A percentile compares a stretch with the other conserved stretches of the same genome.
Conservation (phyloP, 2,888 invertebrate genomes). For the Eilema sororculum region DNA sequence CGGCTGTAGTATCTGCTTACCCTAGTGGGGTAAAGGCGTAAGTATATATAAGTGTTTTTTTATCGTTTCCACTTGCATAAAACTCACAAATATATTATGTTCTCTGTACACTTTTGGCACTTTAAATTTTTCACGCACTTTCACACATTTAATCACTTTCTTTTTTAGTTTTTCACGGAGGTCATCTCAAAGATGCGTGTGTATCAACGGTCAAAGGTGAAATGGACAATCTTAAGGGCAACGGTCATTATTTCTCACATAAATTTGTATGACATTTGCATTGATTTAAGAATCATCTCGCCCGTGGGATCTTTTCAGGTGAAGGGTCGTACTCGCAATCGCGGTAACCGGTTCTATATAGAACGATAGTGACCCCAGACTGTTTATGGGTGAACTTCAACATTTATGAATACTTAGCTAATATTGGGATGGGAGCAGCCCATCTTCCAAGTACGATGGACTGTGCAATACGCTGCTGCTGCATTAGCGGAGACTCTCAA, state of each 20-base stretch:
- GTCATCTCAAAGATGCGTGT: not conserved
- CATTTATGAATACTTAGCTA: too few relatives aligned
- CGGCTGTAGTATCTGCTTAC: too few relatives aligned
- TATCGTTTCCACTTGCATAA: not conserved
- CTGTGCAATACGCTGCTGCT: too few relatives aligned
- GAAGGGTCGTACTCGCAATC: conserved; percentile 48
- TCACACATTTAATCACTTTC: not conserved
- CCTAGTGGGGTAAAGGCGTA: too few relatives aligned
- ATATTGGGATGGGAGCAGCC: too few relatives aligned
- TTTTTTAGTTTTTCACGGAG: not conserved
- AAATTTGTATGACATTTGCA: conserved; percentile 72
- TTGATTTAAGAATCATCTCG: conserved; percentile 48
- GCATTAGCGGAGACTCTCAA: too few relatives aligned
- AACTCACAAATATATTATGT: not conserved
- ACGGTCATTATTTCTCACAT: conserved; percentile 78
- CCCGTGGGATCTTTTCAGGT: conserved; percentile 33
- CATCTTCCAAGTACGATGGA: too few relatives aligned
- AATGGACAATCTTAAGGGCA: conserved; percentile 65
- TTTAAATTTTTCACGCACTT: not conserved
- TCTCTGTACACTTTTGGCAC: not conserved
- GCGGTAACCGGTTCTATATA: conserved; percentile 50
- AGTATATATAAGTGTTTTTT: not conserved
- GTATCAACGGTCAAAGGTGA: conserved; percentile 56
- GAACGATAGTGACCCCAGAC: not conserved
- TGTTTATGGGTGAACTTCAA: not conserved